Percentiles rank a stretch among this genome's conserved stretches.
phyloP scores from a whole-genome alignment of 2,113 vertebrate species.

The Passer montanus region DNA sequence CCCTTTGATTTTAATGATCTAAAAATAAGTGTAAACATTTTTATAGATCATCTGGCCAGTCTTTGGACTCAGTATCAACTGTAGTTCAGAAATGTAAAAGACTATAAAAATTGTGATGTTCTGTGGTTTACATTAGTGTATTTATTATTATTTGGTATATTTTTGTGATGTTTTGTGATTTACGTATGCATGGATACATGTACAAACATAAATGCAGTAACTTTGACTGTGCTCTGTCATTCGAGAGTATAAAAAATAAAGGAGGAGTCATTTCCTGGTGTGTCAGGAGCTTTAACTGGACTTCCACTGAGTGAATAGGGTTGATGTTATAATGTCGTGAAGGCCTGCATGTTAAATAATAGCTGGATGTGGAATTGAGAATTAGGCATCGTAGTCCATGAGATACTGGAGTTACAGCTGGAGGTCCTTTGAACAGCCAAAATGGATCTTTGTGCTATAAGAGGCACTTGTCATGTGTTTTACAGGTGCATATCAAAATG shows the following conservation, averaged over 20 bases:
- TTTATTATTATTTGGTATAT: neutral
- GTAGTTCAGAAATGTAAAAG: neutral
- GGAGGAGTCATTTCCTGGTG: neutral
- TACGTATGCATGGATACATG: neutral
- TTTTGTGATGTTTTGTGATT: neutral
- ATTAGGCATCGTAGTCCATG: neutral
- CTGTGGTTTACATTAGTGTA: neutral
- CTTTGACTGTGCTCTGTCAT: neutral
- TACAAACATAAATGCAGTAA: neutral
- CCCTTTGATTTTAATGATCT: neutral
- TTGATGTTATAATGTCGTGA: neutral
- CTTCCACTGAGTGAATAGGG: neutral
- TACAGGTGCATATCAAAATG: neutral
- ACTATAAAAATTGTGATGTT: neutral
- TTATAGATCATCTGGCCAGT: neutral
- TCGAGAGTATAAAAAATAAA: neutral
- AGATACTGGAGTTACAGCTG: neutral
- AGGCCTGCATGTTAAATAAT: neutral
- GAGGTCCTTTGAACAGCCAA: neutral
- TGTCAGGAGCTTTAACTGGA: conserved; percentile 4
- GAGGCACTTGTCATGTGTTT: neutral
- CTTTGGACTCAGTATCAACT: neutral
- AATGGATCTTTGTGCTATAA: neutral
- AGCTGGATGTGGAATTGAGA: neutral
- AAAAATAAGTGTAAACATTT: neutral